Evolutionary conservation across 2,113 vertebrate species (phyloP).

Genomic region (Anhinga rufa): DNA sequence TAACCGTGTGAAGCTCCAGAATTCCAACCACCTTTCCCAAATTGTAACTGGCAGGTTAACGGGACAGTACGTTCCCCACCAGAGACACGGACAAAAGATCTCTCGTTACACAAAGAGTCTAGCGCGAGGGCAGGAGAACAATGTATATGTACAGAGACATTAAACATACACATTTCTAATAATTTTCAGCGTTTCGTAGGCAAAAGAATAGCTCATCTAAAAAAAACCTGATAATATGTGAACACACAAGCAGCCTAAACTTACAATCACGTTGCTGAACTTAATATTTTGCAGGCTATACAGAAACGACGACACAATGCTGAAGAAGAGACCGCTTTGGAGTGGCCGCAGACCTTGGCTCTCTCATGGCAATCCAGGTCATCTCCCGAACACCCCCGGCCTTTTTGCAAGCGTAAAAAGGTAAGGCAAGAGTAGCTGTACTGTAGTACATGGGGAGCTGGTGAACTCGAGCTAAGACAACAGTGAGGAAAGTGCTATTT

Average conservation of each 20-base stretch:
- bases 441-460: fast-evolving
- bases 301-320: background rate
- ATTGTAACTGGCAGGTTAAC: background rate
- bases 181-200: background rate
- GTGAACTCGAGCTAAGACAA: background rate
- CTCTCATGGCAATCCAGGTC: background rate
- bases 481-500: background rate
- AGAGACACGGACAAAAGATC: background rate
- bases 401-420: background rate
- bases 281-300: background rate
- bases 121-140: background rate
- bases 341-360: background rate
- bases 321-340: background rate
- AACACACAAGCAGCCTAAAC: background rate
- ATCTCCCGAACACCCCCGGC: background rate
- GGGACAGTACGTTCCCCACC: background rate
- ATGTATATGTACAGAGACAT: background rate
- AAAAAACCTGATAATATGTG: background rate
- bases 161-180: background rate
- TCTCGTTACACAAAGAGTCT: background rate
- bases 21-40: background rate
- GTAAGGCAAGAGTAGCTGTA: background rate
- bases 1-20: background rate
- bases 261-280: background rate
- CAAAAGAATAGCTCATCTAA: background rate